Conservation (phyloP, 2,888 invertebrate genomes). For the Drosophila macrospina region DNA sequence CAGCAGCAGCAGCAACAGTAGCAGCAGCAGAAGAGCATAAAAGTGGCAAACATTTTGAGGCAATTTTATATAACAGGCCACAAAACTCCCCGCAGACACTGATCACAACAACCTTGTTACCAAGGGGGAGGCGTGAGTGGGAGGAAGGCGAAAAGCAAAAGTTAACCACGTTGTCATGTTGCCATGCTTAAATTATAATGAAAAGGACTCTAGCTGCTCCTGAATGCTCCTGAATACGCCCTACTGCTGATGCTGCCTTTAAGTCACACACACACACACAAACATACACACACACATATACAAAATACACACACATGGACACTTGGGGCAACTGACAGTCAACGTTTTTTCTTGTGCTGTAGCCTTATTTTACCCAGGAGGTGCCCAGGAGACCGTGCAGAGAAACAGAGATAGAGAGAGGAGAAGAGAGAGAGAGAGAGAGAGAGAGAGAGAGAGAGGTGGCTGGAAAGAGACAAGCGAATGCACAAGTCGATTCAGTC, state of each 20-base stretch:
- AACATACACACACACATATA: constrained; percentile 11
- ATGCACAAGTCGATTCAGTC: constrained; percentile 76
- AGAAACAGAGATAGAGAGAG: neutral
- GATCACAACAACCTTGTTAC: constrained; percentile 66
- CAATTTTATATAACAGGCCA: constrained; percentile 66
- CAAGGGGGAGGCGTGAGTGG: constrained; percentile 14
- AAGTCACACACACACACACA: constrained; percentile 33
- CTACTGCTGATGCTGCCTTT: constrained; percentile 50
- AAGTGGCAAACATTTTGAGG: constrained; percentile 73
- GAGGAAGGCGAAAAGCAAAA: constrained; percentile 60
- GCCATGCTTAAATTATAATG: constrained; percentile 82
- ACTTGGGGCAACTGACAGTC: constrained; percentile 25
- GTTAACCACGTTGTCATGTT: constrained; percentile 82
- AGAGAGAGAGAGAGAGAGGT: neutral
- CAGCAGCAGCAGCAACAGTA: neutral
- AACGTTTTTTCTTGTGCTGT: constrained; percentile 37
- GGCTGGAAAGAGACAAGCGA: constrained; percentile 26
- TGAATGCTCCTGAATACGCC: constrained; percentile 52
- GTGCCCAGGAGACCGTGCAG: constrained; percentile 45
- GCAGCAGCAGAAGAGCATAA: constrained; percentile 30
- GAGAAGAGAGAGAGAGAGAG: neutral
- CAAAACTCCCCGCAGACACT: constrained; percentile 60
- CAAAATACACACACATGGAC: constrained; percentile 9
- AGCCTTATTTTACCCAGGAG: constrained; percentile 66
- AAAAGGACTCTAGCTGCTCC: constrained; percentile 73